phyloP scores from a whole-genome alignment of 2,888 invertebrate species.

The Acleris emargana region DNA sequence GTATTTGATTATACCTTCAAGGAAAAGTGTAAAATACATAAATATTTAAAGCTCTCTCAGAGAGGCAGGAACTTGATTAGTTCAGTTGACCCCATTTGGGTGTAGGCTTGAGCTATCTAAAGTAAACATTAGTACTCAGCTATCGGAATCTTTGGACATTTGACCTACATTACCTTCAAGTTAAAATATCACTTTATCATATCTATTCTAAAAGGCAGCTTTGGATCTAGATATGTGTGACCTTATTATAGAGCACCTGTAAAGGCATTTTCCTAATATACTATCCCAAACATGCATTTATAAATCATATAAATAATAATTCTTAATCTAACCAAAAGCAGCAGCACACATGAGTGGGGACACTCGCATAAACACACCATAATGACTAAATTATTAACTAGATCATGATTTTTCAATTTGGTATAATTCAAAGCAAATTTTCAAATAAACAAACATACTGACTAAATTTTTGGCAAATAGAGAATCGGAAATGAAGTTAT shows the following conservation, averaged over 20 bases:
- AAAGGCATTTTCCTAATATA: slow-evolving; percentile 71
- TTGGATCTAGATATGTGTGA: slow-evolving; percentile 80
- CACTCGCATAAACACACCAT: slow-evolving; percentile 78
- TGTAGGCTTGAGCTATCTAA: slow-evolving; percentile 71
- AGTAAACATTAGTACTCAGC: slow-evolving; percentile 69
- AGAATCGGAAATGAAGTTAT: slow-evolving; percentile 72
- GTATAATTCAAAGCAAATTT: slow-evolving; percentile 71
- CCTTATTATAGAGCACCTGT: slow-evolving; percentile 79
- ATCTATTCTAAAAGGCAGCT: slow-evolving; percentile 79
- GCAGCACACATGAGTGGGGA: slow-evolving; percentile 73
- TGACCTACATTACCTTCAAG: slow-evolving; percentile 67
- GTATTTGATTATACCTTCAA: slow-evolving; percentile 53
- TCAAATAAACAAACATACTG: slow-evolving; percentile 65
- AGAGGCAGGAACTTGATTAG: slow-evolving; percentile 66
- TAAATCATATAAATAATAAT: slow-evolving; percentile 66
- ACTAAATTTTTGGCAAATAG: slow-evolving; percentile 82
- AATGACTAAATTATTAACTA: slow-evolving; percentile 82
- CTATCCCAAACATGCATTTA: slow-evolving; percentile 74
- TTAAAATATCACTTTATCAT: slow-evolving; percentile 77
- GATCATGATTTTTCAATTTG: slow-evolving; percentile 74
- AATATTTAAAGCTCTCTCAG: slow-evolving; percentile 64
- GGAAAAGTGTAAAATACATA: slow-evolving; percentile 72
- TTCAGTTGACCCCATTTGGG: slow-evolving; percentile 59
- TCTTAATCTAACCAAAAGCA: slow-evolving; percentile 68
- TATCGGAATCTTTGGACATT: slow-evolving; percentile 73